A percentile compares a stretch with the other conserved stretches of the same genome.
Conservation (phyloP, 2,797 vertebrate species). For the Agapornis canus region DNA sequence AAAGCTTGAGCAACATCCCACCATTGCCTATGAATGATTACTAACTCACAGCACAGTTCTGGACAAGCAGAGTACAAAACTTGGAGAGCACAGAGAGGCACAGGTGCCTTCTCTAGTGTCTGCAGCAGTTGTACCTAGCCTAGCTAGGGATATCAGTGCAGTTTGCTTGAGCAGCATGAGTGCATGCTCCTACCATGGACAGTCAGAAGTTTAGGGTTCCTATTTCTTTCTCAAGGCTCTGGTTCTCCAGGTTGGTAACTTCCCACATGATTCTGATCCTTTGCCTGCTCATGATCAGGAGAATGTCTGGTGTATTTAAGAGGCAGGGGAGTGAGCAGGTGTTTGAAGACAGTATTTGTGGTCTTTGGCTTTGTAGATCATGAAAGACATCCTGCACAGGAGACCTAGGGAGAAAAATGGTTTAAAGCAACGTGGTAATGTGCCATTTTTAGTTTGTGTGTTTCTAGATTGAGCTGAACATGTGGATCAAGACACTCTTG, state of each 20-base stretch:
- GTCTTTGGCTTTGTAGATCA: neutral
- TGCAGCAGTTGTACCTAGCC: neutral
- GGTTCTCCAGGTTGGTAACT: neutral
- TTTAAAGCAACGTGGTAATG: neutral
- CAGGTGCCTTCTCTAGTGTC: neutral
- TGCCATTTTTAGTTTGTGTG: neutral
- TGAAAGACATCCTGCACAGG: neutral
- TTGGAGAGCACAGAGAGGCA: neutral
- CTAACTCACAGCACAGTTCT: neutral
- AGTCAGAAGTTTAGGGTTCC: neutral
- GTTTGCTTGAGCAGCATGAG: neutral
- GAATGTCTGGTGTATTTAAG: neutral
- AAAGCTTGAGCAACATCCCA: neutral
- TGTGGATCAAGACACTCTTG: neutral
- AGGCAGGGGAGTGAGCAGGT: neutral
- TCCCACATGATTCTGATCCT: neutral
- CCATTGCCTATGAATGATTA: neutral
- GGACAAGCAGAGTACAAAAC: neutral
- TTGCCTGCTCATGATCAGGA: neutral
- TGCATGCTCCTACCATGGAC: neutral
- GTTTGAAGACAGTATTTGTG: neutral
- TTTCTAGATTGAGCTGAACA: neutral
- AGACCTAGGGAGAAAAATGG: neutral
- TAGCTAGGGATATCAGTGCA: neutral
- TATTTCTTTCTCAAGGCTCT: neutral